Percentiles rank a stretch among this genome's conserved stretches.
Evolutionary conservation across 1,140 invertebrate species (phyloP).

Genomic region (Bursaphelenchus mucronatus): DNA sequence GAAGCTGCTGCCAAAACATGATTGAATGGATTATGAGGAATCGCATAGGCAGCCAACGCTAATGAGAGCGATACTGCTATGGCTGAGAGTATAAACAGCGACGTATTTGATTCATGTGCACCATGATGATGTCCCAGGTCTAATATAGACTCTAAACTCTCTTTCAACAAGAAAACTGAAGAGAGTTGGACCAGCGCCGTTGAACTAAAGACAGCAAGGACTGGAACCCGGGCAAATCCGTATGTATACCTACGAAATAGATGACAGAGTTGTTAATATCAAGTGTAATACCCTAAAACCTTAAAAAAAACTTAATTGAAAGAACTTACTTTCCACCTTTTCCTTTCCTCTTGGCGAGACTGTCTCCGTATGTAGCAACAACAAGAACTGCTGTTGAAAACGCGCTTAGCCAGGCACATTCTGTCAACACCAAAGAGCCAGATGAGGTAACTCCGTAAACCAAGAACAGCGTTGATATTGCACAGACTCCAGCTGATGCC

Average conservation of each 20-base stretch:
- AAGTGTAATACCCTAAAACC: constrained; percentile 2
- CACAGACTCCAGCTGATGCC: constrained; percentile 21
- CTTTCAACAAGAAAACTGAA: constrained; percentile 57
- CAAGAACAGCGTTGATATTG: constrained; percentile 45
- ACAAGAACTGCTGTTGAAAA: constrained; percentile 54
- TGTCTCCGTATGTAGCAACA: constrained; percentile 38
- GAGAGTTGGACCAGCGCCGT: constrained; percentile 58
- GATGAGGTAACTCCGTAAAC: constrained; percentile 49
- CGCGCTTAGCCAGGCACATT: constrained; percentile 51
- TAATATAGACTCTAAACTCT: constrained; percentile 54
- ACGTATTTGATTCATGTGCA: constrained; percentile 27
- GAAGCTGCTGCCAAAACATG: constrained; percentile 51
- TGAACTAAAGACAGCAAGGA: constrained; percentile 57
- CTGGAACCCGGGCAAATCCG: constrained; percentile 52
- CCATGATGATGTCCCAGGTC: constrained; percentile 52
- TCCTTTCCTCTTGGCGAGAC: constrained; percentile 37
- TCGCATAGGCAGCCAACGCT: constrained; percentile 52
- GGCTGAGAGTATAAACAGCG: constrained; percentile 44
- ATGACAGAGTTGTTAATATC: constrained; percentile 19
- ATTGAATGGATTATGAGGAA: constrained; percentile 54
- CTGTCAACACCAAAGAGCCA: constrained; percentile 47
- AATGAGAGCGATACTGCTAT: constrained; percentile 39
- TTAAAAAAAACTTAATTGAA: constrained; percentile 10
- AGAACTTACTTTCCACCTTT: constrained; percentile 13
- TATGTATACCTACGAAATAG: constrained; percentile 39